Conservation (phyloP, 2,113 vertebrate species). For the Saguinus midas region DNA sequence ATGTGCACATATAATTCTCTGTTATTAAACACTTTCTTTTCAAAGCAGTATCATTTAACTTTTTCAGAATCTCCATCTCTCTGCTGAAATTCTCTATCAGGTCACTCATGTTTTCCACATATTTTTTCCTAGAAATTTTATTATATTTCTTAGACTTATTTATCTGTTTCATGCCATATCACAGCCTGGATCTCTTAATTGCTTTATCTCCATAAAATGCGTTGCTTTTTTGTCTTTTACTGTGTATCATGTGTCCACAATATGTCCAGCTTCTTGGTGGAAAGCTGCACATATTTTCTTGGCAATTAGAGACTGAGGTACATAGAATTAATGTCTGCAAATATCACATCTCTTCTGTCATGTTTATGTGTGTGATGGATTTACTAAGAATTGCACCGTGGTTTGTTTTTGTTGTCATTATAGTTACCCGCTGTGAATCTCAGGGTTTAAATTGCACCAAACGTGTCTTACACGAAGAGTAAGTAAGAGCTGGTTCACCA, state of each 20-base stretch:
- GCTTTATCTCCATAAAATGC: background rate
- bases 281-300: background rate
- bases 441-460: background rate
- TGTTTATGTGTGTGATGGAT: background rate
- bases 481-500: background rate
- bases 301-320: background rate
- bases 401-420: background rate
- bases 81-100: background rate
- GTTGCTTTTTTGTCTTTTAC: background rate
- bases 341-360: background rate
- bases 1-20: background rate
- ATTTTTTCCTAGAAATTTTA: background rate
- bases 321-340: background rate
- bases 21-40: background rate
- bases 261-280: background rate
- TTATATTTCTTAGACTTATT: background rate
- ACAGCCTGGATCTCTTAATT: background rate
- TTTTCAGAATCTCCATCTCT: background rate
- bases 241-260: background rate
- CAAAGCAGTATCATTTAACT: background rate
- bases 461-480: background rate
- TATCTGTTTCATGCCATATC: background rate
- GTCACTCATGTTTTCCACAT: background rate
- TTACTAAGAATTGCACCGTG: background rate
- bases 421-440: background rate